Conservation (phyloP, 2,888 invertebrate genomes). For the Drosophila nr. perissopoda region DNA sequence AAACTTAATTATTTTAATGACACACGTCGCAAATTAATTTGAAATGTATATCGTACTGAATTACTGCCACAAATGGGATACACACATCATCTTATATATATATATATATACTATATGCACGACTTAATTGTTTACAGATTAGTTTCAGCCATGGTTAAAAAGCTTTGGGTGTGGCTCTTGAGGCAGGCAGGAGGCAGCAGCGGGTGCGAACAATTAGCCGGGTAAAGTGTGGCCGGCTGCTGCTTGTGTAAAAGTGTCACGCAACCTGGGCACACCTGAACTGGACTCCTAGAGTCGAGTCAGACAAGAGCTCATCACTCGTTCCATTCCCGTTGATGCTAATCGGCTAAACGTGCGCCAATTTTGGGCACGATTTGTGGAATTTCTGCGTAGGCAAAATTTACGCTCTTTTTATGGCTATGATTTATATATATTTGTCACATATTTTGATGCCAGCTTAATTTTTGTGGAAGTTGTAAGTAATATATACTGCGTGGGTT, state of each 20-base stretch:
- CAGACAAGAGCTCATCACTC: conserved; percentile 59
- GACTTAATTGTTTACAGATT: conserved; percentile 74
- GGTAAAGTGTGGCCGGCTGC: conserved; percentile 36
- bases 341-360: conserved; percentile 64
- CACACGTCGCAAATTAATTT: conserved; percentile 67
- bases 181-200: conserved; percentile 3
- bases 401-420: conserved; percentile 36
- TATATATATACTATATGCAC: conserved; percentile 22
- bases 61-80: conserved; percentile 20
- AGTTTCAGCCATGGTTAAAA: conserved; percentile 55
- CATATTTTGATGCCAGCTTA: conserved; percentile 37
- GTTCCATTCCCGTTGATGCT: conserved; percentile 59
- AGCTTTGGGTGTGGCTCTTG: conserved; percentile 63
- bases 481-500: conserved; percentile 40
- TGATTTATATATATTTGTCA: conserved; percentile 59
- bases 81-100: conserved; percentile 9
- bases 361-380: conserved; percentile 74
- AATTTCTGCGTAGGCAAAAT: conserved; percentile 40
- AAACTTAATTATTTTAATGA: conserved; percentile 70
- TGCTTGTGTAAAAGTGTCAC: conserved; percentile 70
- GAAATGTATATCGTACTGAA: conserved; percentile 27
- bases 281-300: not conserved
- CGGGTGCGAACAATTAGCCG: conserved; percentile 75
- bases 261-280: conserved; percentile 61
- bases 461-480: conserved; percentile 40